Conservation (phyloP, 2,888 invertebrate species). For the Elegia similella region DNA sequence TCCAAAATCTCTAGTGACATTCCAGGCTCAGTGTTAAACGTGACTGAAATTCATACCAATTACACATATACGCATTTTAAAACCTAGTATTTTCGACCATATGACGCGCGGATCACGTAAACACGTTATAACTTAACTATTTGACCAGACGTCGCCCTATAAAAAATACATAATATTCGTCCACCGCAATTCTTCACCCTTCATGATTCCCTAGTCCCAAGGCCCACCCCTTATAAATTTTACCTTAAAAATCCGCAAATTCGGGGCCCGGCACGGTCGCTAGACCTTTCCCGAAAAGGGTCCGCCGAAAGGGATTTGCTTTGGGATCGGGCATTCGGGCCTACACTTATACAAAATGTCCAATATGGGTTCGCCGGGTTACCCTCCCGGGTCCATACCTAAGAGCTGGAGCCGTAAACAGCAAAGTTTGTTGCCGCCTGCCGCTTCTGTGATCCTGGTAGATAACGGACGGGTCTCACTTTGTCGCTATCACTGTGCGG, state of each 20-base stretch:
- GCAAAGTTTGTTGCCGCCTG: slow-evolving; percentile 67
- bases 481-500: slow-evolving; percentile 12
- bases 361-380: slow-evolving; percentile 66
- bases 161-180: slow-evolving; percentile 30
- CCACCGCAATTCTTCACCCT: slow-evolving; percentile 39
- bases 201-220: slow-evolving; percentile 27
- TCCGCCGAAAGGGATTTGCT: slow-evolving; percentile 78
- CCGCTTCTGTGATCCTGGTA: slow-evolving; percentile 52
- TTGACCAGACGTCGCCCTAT: slow-evolving; percentile 26
- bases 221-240: slow-evolving; percentile 73
- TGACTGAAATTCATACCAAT: background rate
- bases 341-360: slow-evolving; percentile 82
- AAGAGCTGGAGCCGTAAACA: slow-evolving; percentile 66
- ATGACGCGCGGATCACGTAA: background rate
- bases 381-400: slow-evolving; percentile 65
- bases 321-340: slow-evolving; percentile 69
- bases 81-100: background rate
- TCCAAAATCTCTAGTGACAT: background rate
- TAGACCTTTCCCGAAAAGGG: slow-evolving; percentile 74
- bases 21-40: background rate
- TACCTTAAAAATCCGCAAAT: slow-evolving; percentile 82
- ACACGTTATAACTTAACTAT: slow-evolving; percentile 17
- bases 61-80: background rate
- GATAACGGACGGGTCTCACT: slow-evolving; percentile 22
- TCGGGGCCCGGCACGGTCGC: slow-evolving; percentile 73